Base-by-base conservation (phyloP, 2,113 vertebrate species). In the Lepus europaeus region DNA sequence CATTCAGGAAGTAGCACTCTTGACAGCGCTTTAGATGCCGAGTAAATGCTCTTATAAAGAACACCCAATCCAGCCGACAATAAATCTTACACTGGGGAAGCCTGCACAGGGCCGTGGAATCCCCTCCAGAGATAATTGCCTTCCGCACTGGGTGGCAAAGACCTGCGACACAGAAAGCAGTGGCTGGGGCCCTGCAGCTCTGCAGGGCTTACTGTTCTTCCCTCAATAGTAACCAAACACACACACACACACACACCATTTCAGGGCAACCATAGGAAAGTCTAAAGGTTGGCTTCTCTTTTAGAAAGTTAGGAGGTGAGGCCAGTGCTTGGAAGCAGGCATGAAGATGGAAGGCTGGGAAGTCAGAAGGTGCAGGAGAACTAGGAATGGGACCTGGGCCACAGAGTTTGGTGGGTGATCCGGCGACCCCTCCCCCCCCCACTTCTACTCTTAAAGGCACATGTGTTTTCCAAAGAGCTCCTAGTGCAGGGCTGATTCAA, bases 41-140 rank as follows among this genome's bases (percentile, higher is more conserved):
- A 89, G 82, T 89, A 89, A 97, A 97, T 89, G 92, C 90, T 96
- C 94, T 96, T 96, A 90, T n/a, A 94, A 96, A 95, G 95, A 96
- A 95, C 95, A 96, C 89, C 97, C 96, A 87, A 91, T 95, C 79
- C 86, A 33, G 88, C 79, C 3, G 6, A 96, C 79, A 84, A 95
- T 95, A 95, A 95, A 95, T 94, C 96, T 96, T 91, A 93, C 27
- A 45, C 81, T 0, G 9, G 92, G 92, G 90, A 97, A 96, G 96
- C 89, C 95, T 6, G 10, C 8, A 36, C 69, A 49, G 80, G 89
- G 90, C 90, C 22, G 16, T 6, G 96, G 94, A 96, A 96, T 96
- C 95, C 94, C 96, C 94, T 93, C 92, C 92, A 69, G 96, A 97
- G 95, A 95, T 93, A 95, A 95, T 79, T 90, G 90, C 90, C 90